Percentiles rank a stretch among this genome's conserved stretches.
These are phyloP conservation scores for Ancistrus triradiatus DNA, from an alignment of 2,113 vertebrate genomes.

Conservation along the genomic window DNA sequence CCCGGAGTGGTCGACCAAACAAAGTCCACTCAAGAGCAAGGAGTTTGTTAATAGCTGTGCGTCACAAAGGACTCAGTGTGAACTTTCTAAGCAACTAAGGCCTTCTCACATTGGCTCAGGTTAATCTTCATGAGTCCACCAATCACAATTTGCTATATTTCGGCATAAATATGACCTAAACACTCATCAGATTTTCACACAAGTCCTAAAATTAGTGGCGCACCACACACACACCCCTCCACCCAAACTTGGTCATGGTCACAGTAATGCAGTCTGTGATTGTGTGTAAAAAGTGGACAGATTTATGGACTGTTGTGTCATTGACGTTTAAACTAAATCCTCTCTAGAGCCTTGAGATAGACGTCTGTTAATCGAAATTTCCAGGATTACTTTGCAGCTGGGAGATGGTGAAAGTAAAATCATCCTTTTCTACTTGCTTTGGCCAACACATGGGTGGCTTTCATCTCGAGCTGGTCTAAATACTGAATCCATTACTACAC, in stretches of 20 bases:
- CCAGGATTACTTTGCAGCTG: constrained; percentile 18
- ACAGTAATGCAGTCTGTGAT: constrained; percentile 46
- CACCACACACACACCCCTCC: neutral
- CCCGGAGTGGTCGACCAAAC: no score
- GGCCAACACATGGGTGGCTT: constrained; percentile 16
- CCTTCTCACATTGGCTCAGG: no score
- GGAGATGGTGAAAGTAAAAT: constrained; percentile 26
- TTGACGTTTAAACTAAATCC: constrained; percentile 49
- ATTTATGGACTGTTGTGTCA: constrained; percentile 59
- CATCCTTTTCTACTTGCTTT: constrained; percentile 19
- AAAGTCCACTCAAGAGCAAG: no score
- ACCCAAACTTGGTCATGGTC: constrained; percentile 46
- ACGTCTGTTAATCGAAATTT: constrained; percentile 54
- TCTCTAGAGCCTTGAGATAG: constrained; percentile 21
- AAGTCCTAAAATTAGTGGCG: no score
- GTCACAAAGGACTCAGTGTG: no score
- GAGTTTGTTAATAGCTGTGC: no score
- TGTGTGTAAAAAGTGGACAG: constrained; percentile 55
- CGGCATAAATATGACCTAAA: no score
- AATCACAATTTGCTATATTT: no score
- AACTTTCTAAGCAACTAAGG: no score
- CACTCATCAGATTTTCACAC: no score
- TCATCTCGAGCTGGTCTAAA: constrained; percentile 27
- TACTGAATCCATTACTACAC: constrained; percentile 27
- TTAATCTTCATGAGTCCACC: no score